Conservation (phyloP, 2,888 invertebrate genomes). For the Chironomus tentans region DNA sequence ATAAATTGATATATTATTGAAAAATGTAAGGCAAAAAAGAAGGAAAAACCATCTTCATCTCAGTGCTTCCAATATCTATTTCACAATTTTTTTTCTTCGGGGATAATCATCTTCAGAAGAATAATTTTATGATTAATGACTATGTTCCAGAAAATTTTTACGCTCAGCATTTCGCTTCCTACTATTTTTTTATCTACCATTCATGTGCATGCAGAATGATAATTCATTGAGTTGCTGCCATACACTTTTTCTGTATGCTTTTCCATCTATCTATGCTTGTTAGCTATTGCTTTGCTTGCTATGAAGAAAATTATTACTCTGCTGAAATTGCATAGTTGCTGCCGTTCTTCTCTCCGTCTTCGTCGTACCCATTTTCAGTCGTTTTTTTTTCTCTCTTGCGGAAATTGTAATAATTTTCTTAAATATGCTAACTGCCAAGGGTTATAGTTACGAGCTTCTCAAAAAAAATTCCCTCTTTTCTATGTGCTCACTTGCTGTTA, state of each 20-base stretch:
- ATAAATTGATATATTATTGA: slow-evolving; percentile 22
- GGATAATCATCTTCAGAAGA: slow-evolving; percentile 21
- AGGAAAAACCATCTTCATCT: background rate
- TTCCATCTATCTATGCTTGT: background rate
- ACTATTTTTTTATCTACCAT: slow-evolving; percentile 1
- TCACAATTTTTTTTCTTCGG: background rate
- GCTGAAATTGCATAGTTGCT: slow-evolving; percentile 5
- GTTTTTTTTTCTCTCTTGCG: background rate
- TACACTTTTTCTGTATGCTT: background rate
- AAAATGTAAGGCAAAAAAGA: background rate
- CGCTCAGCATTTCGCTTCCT: background rate
- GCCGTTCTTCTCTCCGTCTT: background rate
- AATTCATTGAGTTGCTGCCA: slow-evolving; percentile 12
- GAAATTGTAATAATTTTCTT: slow-evolving; percentile 17
- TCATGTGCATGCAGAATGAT: slow-evolving; percentile 24
- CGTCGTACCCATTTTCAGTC: background rate
- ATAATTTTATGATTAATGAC: slow-evolving; percentile 26
- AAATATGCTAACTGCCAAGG: slow-evolving; percentile 24
- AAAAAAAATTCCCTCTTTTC: background rate
- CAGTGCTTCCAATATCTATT: background rate
- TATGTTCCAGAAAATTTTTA: slow-evolving; percentile 24
- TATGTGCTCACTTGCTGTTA: background rate
- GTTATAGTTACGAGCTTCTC: background rate
- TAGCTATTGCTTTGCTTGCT: background rate
- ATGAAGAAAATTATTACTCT: background rate